These are phyloP conservation scores for Brachyptera risi DNA, from an alignment of 2,888 invertebrate genomes.

Conservation along the genomic window DNA sequence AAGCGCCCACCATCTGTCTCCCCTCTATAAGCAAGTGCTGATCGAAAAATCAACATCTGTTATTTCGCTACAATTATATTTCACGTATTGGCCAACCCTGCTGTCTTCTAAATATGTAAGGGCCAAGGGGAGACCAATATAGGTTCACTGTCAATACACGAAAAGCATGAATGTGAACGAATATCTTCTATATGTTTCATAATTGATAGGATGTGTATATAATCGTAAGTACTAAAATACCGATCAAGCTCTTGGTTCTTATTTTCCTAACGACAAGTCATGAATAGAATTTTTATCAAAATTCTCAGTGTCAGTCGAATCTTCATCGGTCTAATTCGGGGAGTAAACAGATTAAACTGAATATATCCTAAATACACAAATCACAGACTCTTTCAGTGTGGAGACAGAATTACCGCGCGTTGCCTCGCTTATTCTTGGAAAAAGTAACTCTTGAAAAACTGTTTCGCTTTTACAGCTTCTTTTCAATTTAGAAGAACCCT, in stretches of 20 bases:
- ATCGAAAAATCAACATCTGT: constrained; percentile 11
- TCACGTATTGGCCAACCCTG: too few species aligned
- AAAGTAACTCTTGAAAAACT: neutral
- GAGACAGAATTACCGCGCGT: neutral
- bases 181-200: too few species aligned
- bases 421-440: neutral
- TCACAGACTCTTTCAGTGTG: neutral
- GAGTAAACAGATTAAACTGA: neutral
- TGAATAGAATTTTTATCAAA: constrained; percentile 4
- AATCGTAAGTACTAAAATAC: too few species aligned
- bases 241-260: too few species aligned
- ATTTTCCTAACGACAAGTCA: too few species aligned
- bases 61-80: constrained; percentile 1
- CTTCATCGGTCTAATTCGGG: neutral
- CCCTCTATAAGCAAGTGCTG: neutral
- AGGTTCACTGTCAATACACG: too few species aligned
- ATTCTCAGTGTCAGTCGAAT: neutral
- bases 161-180: too few species aligned
- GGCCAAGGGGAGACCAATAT: too few species aligned
- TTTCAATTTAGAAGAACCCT: neutral
- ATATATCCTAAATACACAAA: constrained; percentile 3
- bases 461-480: neutral
- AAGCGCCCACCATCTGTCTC: constrained; percentile 5
- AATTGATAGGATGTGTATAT: too few species aligned
- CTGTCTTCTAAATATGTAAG: too few species aligned